phyloP scores from a whole-genome alignment of 2,888 invertebrate species.

The Drosophila yooni region DNA sequence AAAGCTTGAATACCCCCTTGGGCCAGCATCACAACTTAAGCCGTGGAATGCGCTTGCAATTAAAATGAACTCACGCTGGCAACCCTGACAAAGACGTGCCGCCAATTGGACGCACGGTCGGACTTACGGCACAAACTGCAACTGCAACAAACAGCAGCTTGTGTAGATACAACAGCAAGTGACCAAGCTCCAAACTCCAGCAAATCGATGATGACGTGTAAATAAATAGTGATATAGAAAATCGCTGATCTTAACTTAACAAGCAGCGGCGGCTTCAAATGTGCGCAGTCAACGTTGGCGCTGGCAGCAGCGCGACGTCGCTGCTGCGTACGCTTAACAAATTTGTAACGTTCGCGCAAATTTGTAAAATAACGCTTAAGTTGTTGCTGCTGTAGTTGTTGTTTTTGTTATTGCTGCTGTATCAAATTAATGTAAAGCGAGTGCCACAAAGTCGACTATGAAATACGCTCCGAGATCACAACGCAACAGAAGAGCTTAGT shows the following conservation, averaged over 20 bases:
- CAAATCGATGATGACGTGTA: slow-evolving; percentile 25
- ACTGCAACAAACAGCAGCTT: slow-evolving; percentile 46
- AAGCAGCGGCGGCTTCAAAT: slow-evolving; percentile 52
- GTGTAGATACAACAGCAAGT: slow-evolving; percentile 6
- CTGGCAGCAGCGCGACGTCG: slow-evolving; percentile 16
- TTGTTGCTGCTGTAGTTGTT: slow-evolving; percentile 14
- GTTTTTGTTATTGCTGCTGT: slow-evolving; percentile 9
- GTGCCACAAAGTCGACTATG: slow-evolving; percentile 22
- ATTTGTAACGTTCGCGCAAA: slow-evolving; percentile 69
- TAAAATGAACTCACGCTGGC: slow-evolving; percentile 79
- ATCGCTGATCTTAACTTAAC: slow-evolving; percentile 18
- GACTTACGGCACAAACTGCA: slow-evolving; percentile 40
- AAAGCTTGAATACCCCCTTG: slow-evolving; percentile 47
- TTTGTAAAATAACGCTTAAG: slow-evolving; percentile 29
- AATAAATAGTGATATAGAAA: slow-evolving; percentile 51
- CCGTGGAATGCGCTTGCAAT: slow-evolving; percentile 71
- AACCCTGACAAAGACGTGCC: slow-evolving; percentile 73
- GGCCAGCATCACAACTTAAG: slow-evolving; percentile 23
- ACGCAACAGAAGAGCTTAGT: background rate
- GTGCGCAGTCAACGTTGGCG: slow-evolving; percentile 17
- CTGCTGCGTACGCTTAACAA: slow-evolving; percentile 66
- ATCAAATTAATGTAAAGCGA: slow-evolving; percentile 5
- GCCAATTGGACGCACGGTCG: slow-evolving; percentile 43
- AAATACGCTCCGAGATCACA: slow-evolving; percentile 26
- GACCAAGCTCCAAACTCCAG: slow-evolving; percentile 10